These are phyloP conservation scores for Diprion similis DNA, from an alignment of 1,140 invertebrate genomes.

Conservation along the genomic window DNA sequence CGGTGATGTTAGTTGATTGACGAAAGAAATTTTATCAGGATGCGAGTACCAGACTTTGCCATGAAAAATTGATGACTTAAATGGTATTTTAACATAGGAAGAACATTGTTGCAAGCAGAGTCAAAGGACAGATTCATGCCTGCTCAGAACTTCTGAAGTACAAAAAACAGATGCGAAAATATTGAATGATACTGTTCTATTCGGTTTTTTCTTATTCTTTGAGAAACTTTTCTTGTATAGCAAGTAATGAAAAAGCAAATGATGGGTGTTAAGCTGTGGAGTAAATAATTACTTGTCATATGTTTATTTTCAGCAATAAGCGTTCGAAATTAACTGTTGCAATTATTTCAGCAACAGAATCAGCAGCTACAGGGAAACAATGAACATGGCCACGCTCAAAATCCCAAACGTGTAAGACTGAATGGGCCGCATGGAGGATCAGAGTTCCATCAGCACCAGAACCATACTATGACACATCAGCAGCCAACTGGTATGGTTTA, in stretches of 20 bases:
- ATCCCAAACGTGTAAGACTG: slow-evolving; percentile 62
- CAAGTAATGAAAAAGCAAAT: neutral
- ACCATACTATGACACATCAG: slow-evolving; percentile 58
- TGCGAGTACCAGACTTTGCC: too few species aligned
- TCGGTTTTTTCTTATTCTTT: neutral
- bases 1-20: too few species aligned
- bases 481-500: slow-evolving; percentile 60
- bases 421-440: slow-evolving; percentile 62
- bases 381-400: slow-evolving; percentile 62
- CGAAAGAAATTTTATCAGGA: too few species aligned
- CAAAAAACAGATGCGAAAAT: too few species aligned
- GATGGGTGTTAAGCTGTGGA: neutral
- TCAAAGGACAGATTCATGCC: too few species aligned
- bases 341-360: slow-evolving; percentile 52
- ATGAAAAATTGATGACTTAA: too few species aligned
- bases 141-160: too few species aligned
- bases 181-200: too few species aligned
- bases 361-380: slow-evolving; percentile 60
- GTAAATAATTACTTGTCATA: too few species aligned
- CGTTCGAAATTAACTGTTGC: neutral
- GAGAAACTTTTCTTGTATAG: neutral
- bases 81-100: too few species aligned
- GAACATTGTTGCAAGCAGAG: too few species aligned
- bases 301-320: neutral
- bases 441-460: slow-evolving; percentile 60